Percentiles rank a stretch among this genome's conserved stretches.
Evolutionary conservation across 2,888 invertebrate species (phyloP).

Genomic region (Unio pictorum): DNA sequence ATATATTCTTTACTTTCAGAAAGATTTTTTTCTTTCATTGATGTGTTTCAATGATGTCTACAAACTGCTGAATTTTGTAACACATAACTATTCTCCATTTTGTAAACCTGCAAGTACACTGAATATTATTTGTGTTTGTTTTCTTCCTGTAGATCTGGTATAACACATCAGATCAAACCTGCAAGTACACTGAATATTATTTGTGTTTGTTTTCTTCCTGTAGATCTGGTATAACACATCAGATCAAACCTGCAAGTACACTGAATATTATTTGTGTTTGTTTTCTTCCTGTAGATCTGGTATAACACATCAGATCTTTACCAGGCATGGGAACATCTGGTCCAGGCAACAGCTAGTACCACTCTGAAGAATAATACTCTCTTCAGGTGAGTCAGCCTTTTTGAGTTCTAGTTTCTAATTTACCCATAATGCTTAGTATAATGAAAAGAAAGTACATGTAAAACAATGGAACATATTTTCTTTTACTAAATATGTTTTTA

Average conservation of each 20-base stretch:
- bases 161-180: conserved; percentile 55
- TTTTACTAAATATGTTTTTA: no score
- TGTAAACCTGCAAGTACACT: no score
- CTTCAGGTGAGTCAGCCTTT: conserved; percentile 39
- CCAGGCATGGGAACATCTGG: conserved; percentile 74
- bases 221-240: conserved; percentile 72
- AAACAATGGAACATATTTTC: no score
- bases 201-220: not conserved
- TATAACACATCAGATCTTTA: conserved; percentile 73
- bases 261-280: not conserved
- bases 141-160: conserved; percentile 70
- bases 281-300: conserved; percentile 67
- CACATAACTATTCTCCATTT: no score
- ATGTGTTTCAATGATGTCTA: no score
- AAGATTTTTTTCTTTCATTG: no score
- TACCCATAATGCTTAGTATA: no score
- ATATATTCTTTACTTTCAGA: no score
- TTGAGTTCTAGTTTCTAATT: no score
- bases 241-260: conserved; percentile 28
- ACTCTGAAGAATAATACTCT: conserved; percentile 37
- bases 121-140: not conserved
- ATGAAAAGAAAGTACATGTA: no score
- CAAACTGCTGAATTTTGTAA: no score
- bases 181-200: no score
- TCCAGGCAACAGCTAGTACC: conserved; percentile 35